Conservation (phyloP, 2,113 vertebrate genomes). For the Amphiprion percula region DNA sequence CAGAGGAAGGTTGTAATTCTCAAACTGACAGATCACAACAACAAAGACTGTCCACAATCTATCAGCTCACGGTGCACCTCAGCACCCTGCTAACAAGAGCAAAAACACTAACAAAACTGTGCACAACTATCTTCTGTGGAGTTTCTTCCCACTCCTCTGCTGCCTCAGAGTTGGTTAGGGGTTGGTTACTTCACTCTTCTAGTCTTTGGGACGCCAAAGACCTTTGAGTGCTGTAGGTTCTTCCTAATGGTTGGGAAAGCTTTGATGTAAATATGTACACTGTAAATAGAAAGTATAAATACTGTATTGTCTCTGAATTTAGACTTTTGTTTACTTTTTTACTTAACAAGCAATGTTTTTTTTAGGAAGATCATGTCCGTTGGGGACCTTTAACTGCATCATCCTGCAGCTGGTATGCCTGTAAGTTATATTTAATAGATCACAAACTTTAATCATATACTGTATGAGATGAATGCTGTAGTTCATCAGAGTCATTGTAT, state of each 20-base stretch:
- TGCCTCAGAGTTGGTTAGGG: constrained; percentile 16
- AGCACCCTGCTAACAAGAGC: constrained; percentile 69
- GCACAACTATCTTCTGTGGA: constrained; percentile 11
- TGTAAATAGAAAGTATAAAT: constrained; percentile 78
- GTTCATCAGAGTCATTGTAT: constrained; percentile 23
- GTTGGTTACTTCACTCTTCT: background rate
- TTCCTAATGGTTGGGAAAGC: constrained; percentile 43
- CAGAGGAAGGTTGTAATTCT: constrained; percentile 84
- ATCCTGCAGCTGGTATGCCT: constrained; percentile 46
- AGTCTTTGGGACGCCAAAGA: constrained; percentile 40
- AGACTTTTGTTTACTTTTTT: constrained; percentile 57
- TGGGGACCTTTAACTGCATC: constrained; percentile 8
- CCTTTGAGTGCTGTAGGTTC: constrained; percentile 38
- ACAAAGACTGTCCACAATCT: constrained; percentile 49
- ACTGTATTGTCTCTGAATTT: constrained; percentile 39
- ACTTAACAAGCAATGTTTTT: constrained; percentile 44
- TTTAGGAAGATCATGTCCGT: constrained; percentile 14
- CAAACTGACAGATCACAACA: constrained; percentile 80
- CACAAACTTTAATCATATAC: constrained; percentile 16
- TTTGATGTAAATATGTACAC: constrained; percentile 76
- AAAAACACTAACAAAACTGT: constrained; percentile 23
- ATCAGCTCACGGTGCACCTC: constrained; percentile 54
- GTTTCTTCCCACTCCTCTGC: constrained; percentile 7
- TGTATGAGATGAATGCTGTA: background rate
- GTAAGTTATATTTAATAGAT: constrained; percentile 36